Evolutionary conservation across 2,888 invertebrate genomes (phyloP), one percentile per base, ranked within the genome.

Genomic region (Paralinhomoeus sp.): DNA sequence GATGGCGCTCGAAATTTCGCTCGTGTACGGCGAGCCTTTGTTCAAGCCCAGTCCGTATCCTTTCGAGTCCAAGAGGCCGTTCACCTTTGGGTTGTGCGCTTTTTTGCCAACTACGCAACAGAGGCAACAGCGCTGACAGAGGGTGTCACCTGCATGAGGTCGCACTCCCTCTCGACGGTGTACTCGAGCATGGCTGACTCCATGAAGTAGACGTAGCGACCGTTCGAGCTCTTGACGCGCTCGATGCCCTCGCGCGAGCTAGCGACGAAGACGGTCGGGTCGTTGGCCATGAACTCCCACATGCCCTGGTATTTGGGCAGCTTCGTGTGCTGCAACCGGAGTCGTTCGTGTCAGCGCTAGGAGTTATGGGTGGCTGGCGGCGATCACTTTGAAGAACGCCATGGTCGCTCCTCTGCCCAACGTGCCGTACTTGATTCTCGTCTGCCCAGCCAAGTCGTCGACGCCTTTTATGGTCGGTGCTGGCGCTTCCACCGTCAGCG

Each of bases 381-480:
- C 15, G 49, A 67, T 64, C 67, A 87, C 91, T 71, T 80, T 74
- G 62, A 97, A 97, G 66, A 91, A 97, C 3, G 79, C 76, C 37
- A 80, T 78, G 0, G 93, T 93, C 1, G 89, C 83, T 40, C 93
- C 93, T 34, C 81, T 80, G 49, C 73, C 72, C n/a, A 87, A 66
- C 7, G 83, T 80, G 0, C 97, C 97, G 63, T 93, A 97, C 63
- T 89, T 85, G 55, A 97, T 91, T 64, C 82, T 81, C 0, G 83
- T 85, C 66, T 97, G 93, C 59, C 82, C 83, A 23, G 87, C 83
- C 42, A 97, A 71, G 64, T 91, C 91, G 59, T 91, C 89, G 0
- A 84, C 87, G 57, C 80, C 81, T 62, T 85, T 83, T 45, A 93
- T 89, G 1, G 87, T 84, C 13, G 79, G 78, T 55, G 82, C 83